Evolutionary conservation across 2,113 vertebrate genomes (phyloP).

Genomic region (Lampris incognitus): DNA sequence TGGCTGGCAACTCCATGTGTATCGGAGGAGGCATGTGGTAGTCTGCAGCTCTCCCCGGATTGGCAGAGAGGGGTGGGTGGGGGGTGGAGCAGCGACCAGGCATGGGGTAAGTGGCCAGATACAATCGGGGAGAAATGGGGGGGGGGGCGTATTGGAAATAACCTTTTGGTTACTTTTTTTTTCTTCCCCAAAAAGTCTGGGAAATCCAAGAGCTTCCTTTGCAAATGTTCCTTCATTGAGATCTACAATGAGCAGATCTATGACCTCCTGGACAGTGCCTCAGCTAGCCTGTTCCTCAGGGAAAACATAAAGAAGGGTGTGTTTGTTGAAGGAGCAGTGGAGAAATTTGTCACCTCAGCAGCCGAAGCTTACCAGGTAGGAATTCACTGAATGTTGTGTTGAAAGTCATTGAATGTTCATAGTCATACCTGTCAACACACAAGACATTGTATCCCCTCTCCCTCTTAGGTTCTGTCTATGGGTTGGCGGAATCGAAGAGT

Average conservation of each 20-base stretch:
- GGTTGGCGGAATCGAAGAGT: conserved; percentile 96
- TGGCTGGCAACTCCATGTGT: no score
- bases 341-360: conserved; percentile 91
- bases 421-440: not conserved
- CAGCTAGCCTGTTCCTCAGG: conserved; percentile 90
- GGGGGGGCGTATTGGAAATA: no score
- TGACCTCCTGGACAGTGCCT: conserved; percentile 94
- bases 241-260: conserved; percentile 99
- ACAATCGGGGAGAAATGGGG: no score
- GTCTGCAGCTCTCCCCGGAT: no score
- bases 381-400: not conserved
- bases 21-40: no score
- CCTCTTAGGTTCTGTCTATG: conserved; percentile 88
- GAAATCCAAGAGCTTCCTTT: conserved; percentile 91
- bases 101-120: no score
- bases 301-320: conserved; percentile 98
- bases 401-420: not conserved
- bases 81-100: no score
- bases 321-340: conserved; percentile 93
- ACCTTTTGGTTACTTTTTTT: conserved; percentile 24
- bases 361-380: conserved; percentile 94
- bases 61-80: no score
- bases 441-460: conserved; percentile 2
- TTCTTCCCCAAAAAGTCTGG: conserved; percentile 81
- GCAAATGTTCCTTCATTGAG: conserved; percentile 98